These are phyloP conservation scores for Mus caroli DNA, from an alignment of 2,797 vertebrate species.

Conservation along the genomic window DNA sequence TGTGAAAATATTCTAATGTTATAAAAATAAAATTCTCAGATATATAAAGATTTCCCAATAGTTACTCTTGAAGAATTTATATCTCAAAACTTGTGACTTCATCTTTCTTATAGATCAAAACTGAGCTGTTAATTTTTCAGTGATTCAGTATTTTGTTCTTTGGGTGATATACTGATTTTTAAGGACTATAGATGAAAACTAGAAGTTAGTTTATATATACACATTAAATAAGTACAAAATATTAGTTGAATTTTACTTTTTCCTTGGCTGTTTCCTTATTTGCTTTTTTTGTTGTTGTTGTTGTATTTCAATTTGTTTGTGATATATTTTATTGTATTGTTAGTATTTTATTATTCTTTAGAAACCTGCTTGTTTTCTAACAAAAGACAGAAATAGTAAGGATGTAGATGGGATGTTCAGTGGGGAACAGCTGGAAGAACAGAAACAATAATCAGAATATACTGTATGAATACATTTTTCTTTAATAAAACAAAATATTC, in stretches of 20 bases:
- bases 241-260: not conserved
- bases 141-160: not conserved
- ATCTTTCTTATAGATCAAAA: not conserved
- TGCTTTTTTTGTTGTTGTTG: not conserved
- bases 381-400: not conserved
- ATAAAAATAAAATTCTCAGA: not conserved
- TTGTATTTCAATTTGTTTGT: not conserved
- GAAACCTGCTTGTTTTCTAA: not conserved
- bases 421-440: not conserved
- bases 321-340: not conserved
- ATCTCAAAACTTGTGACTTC: no score
- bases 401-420: not conserved
- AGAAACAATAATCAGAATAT: no score
- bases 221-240: not conserved
- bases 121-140: not conserved
- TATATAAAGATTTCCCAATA: not conserved
- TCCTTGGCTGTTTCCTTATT: not conserved
- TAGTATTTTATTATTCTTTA: not conserved
- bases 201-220: not conserved
- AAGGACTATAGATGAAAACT: not conserved
- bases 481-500: not conserved
- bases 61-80: not conserved
- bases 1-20: not conserved
- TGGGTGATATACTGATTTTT: not conserved
- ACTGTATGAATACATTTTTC: not conserved